Base-by-base conservation (phyloP, 2,888 invertebrate species). In the Bombylius major region DNA sequence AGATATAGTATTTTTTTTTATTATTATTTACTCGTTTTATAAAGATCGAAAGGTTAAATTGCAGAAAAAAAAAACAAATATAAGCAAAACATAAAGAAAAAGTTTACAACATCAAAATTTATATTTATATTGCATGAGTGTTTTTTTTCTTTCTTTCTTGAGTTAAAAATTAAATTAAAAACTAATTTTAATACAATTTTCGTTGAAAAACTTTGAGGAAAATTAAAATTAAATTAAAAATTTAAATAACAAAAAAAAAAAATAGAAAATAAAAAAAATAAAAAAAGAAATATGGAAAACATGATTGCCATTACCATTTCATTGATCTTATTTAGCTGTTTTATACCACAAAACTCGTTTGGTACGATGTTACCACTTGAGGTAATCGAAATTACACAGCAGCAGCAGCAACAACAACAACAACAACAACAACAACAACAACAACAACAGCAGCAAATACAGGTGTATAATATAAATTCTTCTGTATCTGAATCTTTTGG, bases 361-460 rank as follows among this genome's bases (percentile, higher is more conserved):
- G 63, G 70, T 65, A 71, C 71, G 65, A 69, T 71, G 58, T 65
- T 72, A 62, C 72, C 72, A 61, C 67, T 72, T 50, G 72, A 72
- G 64, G 70, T 72, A 13, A 72, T 70, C 59, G 72, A 72, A 63
- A 65, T 72, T 60, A 67, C 70, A 59, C 67, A 58, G 32, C 13
- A 50, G 5, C 23, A 14, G 5, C 47, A 32, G 1, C 12, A 47
- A 5, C 12, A 51, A 12, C 50, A n/a, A 31, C 50, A 39, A 11
- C 39, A 58, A 59, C 62, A 56, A 52, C 51, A 57, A 34, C 50
- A 47, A 47, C 58, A 51, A 45, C 61, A 55, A 56, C 61, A 60
- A 56, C 66, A 23, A 51, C 63, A 47, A 47, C 59, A 47, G 50
- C 59, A 56, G 57, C 63, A 51, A 49, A 53, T 51, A 51, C 57